phyloP scores from a whole-genome alignment of 2,113 vertebrate genomes.

The Oxyruncus cristatus region DNA sequence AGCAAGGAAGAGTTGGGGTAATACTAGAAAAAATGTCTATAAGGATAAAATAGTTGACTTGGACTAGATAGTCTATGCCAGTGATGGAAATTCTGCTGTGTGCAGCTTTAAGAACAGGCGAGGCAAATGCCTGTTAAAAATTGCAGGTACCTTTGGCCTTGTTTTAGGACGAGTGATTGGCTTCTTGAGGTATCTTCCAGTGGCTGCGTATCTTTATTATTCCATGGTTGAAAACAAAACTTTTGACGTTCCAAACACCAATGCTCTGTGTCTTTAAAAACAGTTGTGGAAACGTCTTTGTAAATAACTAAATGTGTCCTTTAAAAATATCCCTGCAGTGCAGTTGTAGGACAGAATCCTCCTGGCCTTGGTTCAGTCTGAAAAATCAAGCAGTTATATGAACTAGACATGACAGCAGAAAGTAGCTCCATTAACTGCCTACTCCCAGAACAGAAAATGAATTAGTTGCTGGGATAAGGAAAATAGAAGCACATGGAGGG shows the following conservation, averaged over 20 bases:
- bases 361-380: not conserved
- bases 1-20: not conserved
- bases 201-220: rapidly evolving
- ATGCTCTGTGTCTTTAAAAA: not conserved
- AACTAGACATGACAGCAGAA: not conserved
- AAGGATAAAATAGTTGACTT: not conserved
- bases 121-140: not conserved
- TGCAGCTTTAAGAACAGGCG: not conserved
- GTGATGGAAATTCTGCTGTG: not conserved
- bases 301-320: not conserved
- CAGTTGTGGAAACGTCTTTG: not conserved
- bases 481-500: not conserved
- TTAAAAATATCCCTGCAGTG: not conserved
- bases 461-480: not conserved
- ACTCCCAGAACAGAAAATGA: not conserved
- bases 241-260: not conserved
- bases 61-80: not conserved
- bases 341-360: not conserved
- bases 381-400: not conserved
- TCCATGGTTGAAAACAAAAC: not conserved
- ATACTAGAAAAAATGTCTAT: not conserved
- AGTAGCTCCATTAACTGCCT: not conserved
- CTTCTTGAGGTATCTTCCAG: not conserved
- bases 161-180: not conserved
- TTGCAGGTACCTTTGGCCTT: not conserved